Evolutionary conservation across 2,113 vertebrate species (phyloP).

Genomic region (Meleagris gallopavo): DNA sequence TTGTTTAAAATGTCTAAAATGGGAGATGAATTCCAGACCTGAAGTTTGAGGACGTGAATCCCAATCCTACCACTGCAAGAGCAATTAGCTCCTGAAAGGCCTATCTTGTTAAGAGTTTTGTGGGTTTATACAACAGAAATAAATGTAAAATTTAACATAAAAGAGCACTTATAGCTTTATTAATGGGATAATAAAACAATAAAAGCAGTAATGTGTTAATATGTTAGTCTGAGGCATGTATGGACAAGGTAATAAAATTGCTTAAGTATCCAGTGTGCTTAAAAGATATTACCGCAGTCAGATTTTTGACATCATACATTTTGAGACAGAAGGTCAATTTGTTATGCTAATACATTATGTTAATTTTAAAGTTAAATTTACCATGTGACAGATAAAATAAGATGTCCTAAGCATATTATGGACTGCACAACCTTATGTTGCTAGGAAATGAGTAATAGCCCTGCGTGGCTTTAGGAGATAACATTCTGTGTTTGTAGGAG

Average conservation of each 20-base stretch:
- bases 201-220: neutral
- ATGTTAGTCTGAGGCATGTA: neutral
- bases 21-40: neutral
- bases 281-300: neutral
- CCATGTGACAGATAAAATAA: neutral
- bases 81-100: neutral
- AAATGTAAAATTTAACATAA: neutral
- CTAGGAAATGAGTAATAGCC: neutral
- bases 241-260: constrained; percentile 8
- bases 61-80: neutral
- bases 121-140: neutral
- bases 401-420: neutral
- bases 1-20: neutral
- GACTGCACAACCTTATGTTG: neutral
- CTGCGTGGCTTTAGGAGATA: neutral
- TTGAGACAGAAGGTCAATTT: constrained; percentile 3
- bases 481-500: neutral
- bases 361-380: constrained; percentile 16
- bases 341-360: neutral
- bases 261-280: constrained; percentile 4
- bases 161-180: neutral
- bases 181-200: neutral
- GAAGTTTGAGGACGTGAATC: neutral
- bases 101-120: neutral
- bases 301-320: neutral